Evolutionary conservation across 92 coral and sea anemone species (phyloP), one percentile per base, ranked within the genome.

Genomic region (Zoanthus sansibaricus): DNA sequence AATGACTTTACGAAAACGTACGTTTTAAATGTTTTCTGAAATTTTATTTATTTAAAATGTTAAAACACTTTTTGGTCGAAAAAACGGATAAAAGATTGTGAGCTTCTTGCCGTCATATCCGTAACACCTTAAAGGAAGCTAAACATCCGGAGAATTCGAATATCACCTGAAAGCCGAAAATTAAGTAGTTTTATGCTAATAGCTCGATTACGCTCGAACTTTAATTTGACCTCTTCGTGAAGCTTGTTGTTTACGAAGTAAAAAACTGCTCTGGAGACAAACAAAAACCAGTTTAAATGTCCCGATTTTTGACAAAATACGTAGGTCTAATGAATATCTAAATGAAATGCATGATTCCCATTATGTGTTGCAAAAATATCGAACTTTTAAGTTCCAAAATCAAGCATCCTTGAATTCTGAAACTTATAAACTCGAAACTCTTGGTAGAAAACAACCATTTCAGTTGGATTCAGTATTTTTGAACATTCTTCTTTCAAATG

Each of bases 241-340:
- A 68, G 72, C 72, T 64, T 64, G 71, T 64, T 20, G 71, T 64
- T 64, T 64, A 64, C 71, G 21, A 64, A 64, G 71, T 64, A 64
- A 20, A 64, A 64, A 64, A 68, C 72, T 68, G 72, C 72, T 68
- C 72, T 68, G 45, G 72, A 68, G 72, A 68, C 42, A 68, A 68
- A 68, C 10, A 68, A 25, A 68, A 68, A 68, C 12, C 72, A 68
- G 6, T 6, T 68, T 45, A 68, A 68, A 18, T 68, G 45, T 68
- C 72, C 72, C 44, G 2, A 68, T 68, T 68, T 68, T 11, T 68
- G 72, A 68, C 25, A 21, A 68, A 68, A 68, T 68, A 68, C 72
- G 6, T 68, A 68, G 31, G 44, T 68, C 72, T 68, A 68, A 68
- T 5, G 72, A 68, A 11, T 68, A 68, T 68, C 44, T 68, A 68